Evolutionary conservation across 1,140 invertebrate genomes (phyloP), one percentile per base, ranked within the genome.

Genomic region (Tetraneura akinire): DNA sequence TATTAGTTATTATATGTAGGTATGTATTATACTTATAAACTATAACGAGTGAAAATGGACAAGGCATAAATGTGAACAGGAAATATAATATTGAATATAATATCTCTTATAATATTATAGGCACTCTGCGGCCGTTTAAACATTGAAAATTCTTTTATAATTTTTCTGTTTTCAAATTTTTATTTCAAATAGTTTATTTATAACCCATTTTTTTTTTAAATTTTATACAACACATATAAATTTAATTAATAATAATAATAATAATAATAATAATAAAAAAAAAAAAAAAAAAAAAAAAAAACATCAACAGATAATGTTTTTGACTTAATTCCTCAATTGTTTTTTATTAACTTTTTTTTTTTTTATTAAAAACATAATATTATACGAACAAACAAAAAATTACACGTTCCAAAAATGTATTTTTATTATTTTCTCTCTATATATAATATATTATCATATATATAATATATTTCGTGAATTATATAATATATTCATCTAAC

Each of bases 201-300:
- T 62, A 78, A 26, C 74, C 74, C 74, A 78, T 51, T 71, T 70
- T 70, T 47, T 60, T n/a, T 37, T 37, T 37, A 37, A 37, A 4
- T 78, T 78, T 57, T 78, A 62, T 78, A 78, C 74, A 78, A 78
- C 74, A 78, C 74, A 78, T 78, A 78, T 78, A 78, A 78, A 78
- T 78, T 78, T 78, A 74, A 71, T 71, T 51, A 71, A 71, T 71
- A 74, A 74, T 42, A 70, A 70, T 47, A 68, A 70, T 13, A 45
- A 70, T 10, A n/a, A n/a, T n/a, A n/a, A n/a, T n/a, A n/a, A n/a
- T n/a, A n/a, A n/a, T n/a, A n/a, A n/a, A n/a, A n/a, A n/a, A n/a
- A n/a, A n/a, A n/a, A n/a, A n/a, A n/a, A n/a, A n/a, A n/a, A n/a
- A n/a, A n/a, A 76, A 60, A 57, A 55, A 78, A 78, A 78, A 78